Conservation (phyloP, 2,797 vertebrate genomes). For the Sarcophilus harrisii region DNA sequence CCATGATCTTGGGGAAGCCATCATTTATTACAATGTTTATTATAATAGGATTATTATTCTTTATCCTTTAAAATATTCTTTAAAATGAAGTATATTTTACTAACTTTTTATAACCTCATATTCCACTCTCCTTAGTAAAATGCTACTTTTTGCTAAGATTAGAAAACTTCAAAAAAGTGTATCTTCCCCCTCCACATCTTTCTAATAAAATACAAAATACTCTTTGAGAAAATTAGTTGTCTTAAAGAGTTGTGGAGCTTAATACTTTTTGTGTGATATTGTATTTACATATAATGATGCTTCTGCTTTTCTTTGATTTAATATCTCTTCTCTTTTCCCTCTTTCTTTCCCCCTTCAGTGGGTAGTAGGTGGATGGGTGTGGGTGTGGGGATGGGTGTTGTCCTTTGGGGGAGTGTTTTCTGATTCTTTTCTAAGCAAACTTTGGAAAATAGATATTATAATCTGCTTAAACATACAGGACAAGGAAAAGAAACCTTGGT, state of each 20-base stretch:
- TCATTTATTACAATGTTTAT: not conserved
- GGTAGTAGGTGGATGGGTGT: too few relatives aligned
- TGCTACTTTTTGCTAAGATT: not conserved
- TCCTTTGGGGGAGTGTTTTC: slow-evolving; percentile 56
- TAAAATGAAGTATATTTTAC: not conserved
- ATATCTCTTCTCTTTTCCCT: too few relatives aligned
- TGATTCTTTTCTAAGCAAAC: slow-evolving; percentile 46
- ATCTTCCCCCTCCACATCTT: not conserved
- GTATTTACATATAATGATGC: not conserved
- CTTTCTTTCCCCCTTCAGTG: too few relatives aligned
- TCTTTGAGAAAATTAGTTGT: not conserved
- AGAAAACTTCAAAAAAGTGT: not conserved
- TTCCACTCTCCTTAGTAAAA: slow-evolving; percentile 21
- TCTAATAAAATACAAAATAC: not conserved
- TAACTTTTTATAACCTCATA: slow-evolving; percentile 32
- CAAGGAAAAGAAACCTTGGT: slow-evolving; percentile 19
- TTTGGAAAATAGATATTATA: slow-evolving; percentile 37
- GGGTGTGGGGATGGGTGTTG: too few relatives aligned
- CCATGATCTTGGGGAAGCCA: not conserved
- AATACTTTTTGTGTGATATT: not conserved
- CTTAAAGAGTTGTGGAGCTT: not conserved
- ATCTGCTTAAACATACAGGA: not conserved
- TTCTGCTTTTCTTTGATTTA: slow-evolving; percentile 58
- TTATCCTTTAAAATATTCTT: not conserved
- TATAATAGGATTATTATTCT: not conserved